phyloP scores from a whole-genome alignment of 2,113 vertebrate genomes.

The Uria lomvia region DNA sequence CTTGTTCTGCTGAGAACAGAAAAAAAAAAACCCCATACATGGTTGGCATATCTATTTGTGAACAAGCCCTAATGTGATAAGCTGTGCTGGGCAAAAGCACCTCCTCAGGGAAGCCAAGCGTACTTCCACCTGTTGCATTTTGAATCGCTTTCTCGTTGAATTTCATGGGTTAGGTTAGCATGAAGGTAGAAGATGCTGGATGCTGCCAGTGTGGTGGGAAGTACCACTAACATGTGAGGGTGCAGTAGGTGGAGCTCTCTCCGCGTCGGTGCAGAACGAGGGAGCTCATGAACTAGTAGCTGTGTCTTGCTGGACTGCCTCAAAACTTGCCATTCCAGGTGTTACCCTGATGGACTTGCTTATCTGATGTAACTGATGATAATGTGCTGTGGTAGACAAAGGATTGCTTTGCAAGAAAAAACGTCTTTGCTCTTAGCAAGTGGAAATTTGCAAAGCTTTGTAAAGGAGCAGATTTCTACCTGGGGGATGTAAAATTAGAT shows the following conservation, averaged over 20 bases:
- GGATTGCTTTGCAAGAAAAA: not conserved
- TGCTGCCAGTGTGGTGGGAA: not conserved
- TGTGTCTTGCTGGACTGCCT: not conserved
- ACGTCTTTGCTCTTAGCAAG: not conserved
- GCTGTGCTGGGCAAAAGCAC: not conserved
- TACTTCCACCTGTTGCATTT: not conserved
- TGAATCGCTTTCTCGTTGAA: not conserved
- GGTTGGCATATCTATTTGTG: not conserved
- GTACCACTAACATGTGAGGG: fast-evolving
- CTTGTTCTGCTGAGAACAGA: not conserved
- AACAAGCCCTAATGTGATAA: not conserved
- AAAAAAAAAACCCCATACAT: fast-evolving
- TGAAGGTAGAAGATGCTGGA: not conserved
- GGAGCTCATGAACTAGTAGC: not conserved
- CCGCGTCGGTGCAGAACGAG: fast-evolving
- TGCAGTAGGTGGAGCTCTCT: constrained; percentile 10
- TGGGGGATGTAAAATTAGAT: not conserved
- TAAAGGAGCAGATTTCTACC: not conserved
- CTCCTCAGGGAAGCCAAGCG: not conserved
- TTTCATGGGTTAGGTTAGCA: not conserved
- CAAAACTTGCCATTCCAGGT: not conserved
- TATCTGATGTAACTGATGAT: no score
- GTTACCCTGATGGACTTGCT: not conserved
- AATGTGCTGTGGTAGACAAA: not conserved
- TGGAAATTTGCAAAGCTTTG: not conserved